These are phyloP conservation scores for Trissonchulus sp. DNA, from an alignment of 2,888 invertebrate species.

Conservation along the genomic window DNA sequence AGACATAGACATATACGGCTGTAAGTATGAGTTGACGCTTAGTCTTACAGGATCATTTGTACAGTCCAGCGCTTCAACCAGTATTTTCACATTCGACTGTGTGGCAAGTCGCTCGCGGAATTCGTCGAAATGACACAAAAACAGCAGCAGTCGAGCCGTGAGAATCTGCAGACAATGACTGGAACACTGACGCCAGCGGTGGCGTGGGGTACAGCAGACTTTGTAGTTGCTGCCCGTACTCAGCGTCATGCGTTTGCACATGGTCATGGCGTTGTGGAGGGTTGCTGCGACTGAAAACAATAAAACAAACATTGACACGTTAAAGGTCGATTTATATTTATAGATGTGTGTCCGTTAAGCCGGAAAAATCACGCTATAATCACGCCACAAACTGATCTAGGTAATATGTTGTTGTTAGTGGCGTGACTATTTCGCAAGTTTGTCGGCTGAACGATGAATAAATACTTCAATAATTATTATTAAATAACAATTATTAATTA, in stretches of 20 bases:
- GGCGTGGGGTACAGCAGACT: slow-evolving; percentile 60
- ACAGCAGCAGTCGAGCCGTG: slow-evolving; percentile 61
- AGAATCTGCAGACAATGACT: slow-evolving; percentile 62
- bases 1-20: too few relatives aligned
- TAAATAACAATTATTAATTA: too few relatives aligned
- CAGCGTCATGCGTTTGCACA: slow-evolving; percentile 62
- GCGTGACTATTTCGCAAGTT: too few relatives aligned
- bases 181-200: slow-evolving; percentile 60
- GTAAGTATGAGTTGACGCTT: too few relatives aligned
- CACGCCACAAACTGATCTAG: too few relatives aligned
- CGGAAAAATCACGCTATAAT: too few relatives aligned
- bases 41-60: slow-evolving; percentile 62
- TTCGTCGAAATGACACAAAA: slow-evolving; percentile 60
- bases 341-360: too few relatives aligned
- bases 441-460: too few relatives aligned
- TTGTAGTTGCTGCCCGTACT: slow-evolving; percentile 51
- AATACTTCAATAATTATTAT: too few relatives aligned
- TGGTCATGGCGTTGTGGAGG: slow-evolving; percentile 61
- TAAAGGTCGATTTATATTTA: too few relatives aligned
- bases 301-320: background rate
- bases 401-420: too few relatives aligned
- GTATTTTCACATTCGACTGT: slow-evolving; percentile 60
- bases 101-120: slow-evolving; percentile 60
- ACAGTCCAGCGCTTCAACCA: slow-evolving; percentile 62
- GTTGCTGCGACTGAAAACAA: slow-evolving; percentile 58